Conservation (phyloP, 2,888 invertebrate species). For the Metellina segmentata region DNA sequence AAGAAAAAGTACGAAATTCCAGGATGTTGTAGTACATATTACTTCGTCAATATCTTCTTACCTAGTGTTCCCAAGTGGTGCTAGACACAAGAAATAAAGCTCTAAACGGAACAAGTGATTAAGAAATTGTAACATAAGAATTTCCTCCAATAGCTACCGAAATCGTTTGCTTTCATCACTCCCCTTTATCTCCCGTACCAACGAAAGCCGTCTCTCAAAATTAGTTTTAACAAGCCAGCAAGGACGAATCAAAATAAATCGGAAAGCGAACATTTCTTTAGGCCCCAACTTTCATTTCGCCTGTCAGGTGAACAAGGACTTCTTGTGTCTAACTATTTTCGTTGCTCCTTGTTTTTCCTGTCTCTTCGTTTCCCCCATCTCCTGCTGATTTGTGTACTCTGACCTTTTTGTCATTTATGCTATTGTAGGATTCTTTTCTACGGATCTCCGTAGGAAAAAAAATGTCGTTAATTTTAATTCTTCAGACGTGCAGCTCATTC, state of each 20-base stretch:
- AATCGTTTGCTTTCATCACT: conserved; percentile 31
- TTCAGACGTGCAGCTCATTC: background rate
- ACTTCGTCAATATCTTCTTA: background rate
- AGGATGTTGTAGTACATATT: background rate
- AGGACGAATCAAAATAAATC: conserved; percentile 34
- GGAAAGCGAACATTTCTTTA: conserved; percentile 30
- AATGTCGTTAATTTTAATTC: conserved; percentile 27
- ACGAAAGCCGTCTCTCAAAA: conserved; percentile 40
- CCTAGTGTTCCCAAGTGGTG: background rate
- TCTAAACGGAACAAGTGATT: conserved; percentile 14
- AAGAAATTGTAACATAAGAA: conserved; percentile 31
- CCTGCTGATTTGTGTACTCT: background rate
- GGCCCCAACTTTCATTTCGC: conserved; percentile 60
- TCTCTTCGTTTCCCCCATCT: conserved; percentile 1
- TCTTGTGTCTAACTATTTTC: conserved; percentile 30
- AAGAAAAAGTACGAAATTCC: background rate
- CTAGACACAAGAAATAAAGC: background rate
- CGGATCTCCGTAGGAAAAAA: conserved; percentile 13
- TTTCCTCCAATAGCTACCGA: conserved; percentile 15
- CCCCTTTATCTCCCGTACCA: background rate
- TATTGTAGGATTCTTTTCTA: conserved; percentile 27
- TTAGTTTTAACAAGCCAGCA: conserved; percentile 58
- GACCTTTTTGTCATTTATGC: conserved; percentile 40
- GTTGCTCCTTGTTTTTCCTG: conserved; percentile 6
- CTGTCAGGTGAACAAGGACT: conserved; percentile 56